Base-by-base conservation (phyloP, 2,113 vertebrate species). In the Perca fluviatilis region DNA sequence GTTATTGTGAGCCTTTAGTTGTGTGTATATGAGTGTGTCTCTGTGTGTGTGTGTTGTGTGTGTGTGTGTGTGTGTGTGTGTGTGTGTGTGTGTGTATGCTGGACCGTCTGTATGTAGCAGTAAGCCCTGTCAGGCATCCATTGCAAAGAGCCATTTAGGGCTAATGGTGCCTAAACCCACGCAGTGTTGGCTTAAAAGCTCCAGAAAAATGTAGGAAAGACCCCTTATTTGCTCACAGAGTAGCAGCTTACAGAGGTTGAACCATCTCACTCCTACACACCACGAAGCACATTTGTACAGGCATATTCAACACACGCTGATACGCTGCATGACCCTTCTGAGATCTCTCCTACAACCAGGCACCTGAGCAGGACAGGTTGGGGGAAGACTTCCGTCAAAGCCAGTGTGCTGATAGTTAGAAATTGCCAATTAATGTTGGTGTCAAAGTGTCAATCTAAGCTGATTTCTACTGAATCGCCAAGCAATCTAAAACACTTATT, bases 401-500 rank as follows among this genome's bases (percentile, higher is more conserved):
- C 85, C 63, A 21, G 65, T 67, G 67, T 65, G 70, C 87, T 92
- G 91, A 92, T 91, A 63, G 77, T 66, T 70, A 79, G 83, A 78
- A 85, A 94, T 92, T 92, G 91, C 85, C 87, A 93, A 94, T 95
- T 95, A 94, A 91, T 23, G 60, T 8, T 23, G 46, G 81, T 92
- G 93, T 95, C 93, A 93, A 91, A 76, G 90, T 94, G 92, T 95
- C 93, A 91, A 90, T 95, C 92, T 85, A 53, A 62, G 72, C 85
- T 87, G 83, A 93, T 94, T 93, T 94, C 83, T 88, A 89, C 90
- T 68, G 93, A 91, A 90, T 89, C 86, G 68, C 79, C 64, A 6
- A 69, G 84, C 89, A 86, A 92, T 91, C 84, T 86, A 56, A 93
- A 92, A 89, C 86, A 93, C 77, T 92, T 89, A 83, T 19, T n/a